phyloP scores from a whole-genome alignment of 1,140 invertebrate genomes.

The Lycorma delicatula region DNA sequence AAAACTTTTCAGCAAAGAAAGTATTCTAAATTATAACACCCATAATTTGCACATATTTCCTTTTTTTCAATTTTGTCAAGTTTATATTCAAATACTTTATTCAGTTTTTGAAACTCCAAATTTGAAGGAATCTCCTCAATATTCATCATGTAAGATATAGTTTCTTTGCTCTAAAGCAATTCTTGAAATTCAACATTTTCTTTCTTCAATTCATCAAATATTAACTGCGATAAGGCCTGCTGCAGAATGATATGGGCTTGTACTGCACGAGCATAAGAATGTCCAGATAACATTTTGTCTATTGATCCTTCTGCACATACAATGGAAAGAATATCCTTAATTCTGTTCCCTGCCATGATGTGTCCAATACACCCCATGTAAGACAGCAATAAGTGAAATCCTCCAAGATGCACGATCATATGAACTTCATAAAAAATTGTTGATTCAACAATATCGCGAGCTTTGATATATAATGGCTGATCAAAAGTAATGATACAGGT shows the following conservation, averaged over 20 bases:
- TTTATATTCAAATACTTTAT: background rate
- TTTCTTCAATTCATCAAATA: conserved; percentile 10
- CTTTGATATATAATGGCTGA: too few relatives aligned
- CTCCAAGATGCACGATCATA: too few relatives aligned
- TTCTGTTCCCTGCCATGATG: conserved; percentile 36
- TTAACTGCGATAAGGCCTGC: conserved; percentile 23
- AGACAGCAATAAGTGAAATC: conserved; percentile 36
- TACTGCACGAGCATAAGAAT: conserved; percentile 37
- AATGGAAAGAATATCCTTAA: conserved; percentile 32
- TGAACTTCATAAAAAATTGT: too few relatives aligned
- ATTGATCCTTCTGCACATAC: conserved; percentile 22
- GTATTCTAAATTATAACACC: background rate
- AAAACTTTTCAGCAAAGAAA: conserved; percentile 14
- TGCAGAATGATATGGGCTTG: too few relatives aligned
- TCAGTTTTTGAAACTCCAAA: background rate
- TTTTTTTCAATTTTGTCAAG: too few relatives aligned
- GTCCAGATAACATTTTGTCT: conserved; percentile 35
- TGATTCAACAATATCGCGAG: too few relatives aligned
- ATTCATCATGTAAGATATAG: background rate
- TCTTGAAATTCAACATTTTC: background rate
- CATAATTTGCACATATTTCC: background rate
- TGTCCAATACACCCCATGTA: conserved; percentile 35
- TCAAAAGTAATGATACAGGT: too few relatives aligned
- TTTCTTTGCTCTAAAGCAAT: background rate
- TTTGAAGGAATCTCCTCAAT: background rate